These are phyloP conservation scores for Horisme vitalbata DNA, from an alignment of 2,888 invertebrate genomes.

Conservation along the genomic window DNA sequence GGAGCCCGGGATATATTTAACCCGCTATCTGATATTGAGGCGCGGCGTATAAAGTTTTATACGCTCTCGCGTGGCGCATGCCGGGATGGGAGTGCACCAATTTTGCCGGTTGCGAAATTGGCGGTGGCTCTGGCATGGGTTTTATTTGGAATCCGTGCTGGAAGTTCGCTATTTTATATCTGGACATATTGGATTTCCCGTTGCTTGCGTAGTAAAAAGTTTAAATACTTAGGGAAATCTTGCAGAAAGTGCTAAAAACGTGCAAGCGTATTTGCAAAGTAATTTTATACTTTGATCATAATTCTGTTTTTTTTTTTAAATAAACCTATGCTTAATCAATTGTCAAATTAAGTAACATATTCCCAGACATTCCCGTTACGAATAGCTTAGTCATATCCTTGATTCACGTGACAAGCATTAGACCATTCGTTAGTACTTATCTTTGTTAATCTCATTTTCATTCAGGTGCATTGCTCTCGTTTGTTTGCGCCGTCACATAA, in stretches of 20 bases:
- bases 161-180: constrained; percentile 14
- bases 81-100: constrained; percentile 36
- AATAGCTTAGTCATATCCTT: no score
- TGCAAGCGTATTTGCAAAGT: neutral
- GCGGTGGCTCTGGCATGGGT: constrained; percentile 15
- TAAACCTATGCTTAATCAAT: no score
- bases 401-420: no score
- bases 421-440: no score
- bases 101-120: constrained; percentile 27
- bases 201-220: constrained; percentile 2
- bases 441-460: constrained; percentile 2
- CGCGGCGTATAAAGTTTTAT: constrained; percentile 51
- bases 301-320: no score
- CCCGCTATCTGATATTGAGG: constrained; percentile 69
- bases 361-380: no score
- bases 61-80: constrained; percentile 36
- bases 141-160: constrained; percentile 17
- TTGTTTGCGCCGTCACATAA: constrained; percentile 9
- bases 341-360: no score
- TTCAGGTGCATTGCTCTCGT: constrained; percentile 19
- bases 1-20: constrained; percentile 65
- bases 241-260: neutral
- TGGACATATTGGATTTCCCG: constrained; percentile 8
- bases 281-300: no score
- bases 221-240: constrained; percentile 8